Conservation (phyloP, 2,888 invertebrate species). For the Ennomos erosarius region DNA sequence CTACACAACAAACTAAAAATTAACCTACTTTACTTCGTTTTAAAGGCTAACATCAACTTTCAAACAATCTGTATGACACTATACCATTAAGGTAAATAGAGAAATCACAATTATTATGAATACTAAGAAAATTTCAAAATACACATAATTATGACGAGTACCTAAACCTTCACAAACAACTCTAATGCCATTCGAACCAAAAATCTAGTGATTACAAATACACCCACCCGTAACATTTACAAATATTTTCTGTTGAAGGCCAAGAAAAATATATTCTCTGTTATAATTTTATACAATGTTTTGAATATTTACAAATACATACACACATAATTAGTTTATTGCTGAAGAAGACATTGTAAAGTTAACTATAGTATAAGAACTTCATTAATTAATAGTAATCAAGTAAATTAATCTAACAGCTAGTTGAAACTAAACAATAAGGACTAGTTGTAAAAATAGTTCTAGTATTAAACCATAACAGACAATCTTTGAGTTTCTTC, state of each 20-base stretch:
- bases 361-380: conserved; percentile 67
- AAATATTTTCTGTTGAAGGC: conserved; percentile 65
- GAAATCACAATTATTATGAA: conserved; percentile 33
- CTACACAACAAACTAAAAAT: conserved; percentile 60
- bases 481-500: conserved; percentile 51
- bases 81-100: conserved; percentile 49
- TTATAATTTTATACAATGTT: conserved; percentile 71
- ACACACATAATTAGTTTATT: conserved; percentile 69
- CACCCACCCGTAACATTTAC: conserved; percentile 61
- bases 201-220: conserved; percentile 37
- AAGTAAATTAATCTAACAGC: conserved; percentile 67
- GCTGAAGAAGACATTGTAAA: conserved; percentile 78
- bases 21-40: conserved; percentile 64
- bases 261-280: conserved; percentile 83
- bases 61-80: conserved; percentile 63
- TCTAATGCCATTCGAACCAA: conserved; percentile 23
- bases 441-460: conserved; percentile 83
- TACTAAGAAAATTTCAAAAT: conserved; percentile 37
- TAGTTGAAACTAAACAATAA: conserved; percentile 75
- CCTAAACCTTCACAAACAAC: conserved; percentile 15
- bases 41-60: conserved; percentile 68
- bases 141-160: conserved; percentile 26
- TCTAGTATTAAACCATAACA: conserved; percentile 66
- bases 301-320: conserved; percentile 80
- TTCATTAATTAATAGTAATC: conserved; percentile 65